phyloP scores from a whole-genome alignment of 2,888 invertebrate species.

The Plebejus anna region DNA sequence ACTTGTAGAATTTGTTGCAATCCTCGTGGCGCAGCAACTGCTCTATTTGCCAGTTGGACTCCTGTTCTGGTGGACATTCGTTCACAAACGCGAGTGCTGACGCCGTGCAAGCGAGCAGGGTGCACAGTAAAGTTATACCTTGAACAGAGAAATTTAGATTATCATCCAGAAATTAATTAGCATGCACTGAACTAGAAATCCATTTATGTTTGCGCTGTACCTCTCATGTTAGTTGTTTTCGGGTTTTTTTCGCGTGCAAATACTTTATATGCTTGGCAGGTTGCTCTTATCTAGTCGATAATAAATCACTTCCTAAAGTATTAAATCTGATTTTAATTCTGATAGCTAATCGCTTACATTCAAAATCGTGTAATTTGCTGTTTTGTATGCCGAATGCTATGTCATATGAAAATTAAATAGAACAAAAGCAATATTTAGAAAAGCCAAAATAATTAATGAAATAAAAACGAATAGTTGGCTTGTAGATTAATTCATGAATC shows the following conservation, averaged over 20 bases:
- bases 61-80: conserved; percentile 57
- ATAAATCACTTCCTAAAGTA: conserved; percentile 24
- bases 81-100: conserved; percentile 44
- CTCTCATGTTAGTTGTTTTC: conserved; percentile 18
- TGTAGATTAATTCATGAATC: too few species aligned
- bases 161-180: background rate
- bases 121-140: conserved; percentile 35
- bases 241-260: conserved; percentile 5
- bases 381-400: background rate
- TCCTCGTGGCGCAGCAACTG: conserved; percentile 77
- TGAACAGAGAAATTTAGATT: conserved; percentile 30
- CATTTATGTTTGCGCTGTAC: background rate
- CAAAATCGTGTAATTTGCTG: background rate
- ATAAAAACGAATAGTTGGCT: too few species aligned
- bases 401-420: too few species aligned
- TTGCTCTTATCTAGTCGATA: background rate
- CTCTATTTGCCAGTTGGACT: conserved; percentile 54
- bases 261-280: conserved; percentile 12
- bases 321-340: conserved; percentile 29
- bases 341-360: conserved; percentile 20
- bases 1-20: conserved; percentile 83
- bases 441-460: too few species aligned
- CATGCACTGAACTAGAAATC: too few species aligned
- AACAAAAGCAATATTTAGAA: too few species aligned
- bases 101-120: conserved; percentile 39